Evolutionary conservation across 2,797 vertebrate species (phyloP), one percentile per base, ranked within the genome.

Genomic region (Onychomys torridus): DNA sequence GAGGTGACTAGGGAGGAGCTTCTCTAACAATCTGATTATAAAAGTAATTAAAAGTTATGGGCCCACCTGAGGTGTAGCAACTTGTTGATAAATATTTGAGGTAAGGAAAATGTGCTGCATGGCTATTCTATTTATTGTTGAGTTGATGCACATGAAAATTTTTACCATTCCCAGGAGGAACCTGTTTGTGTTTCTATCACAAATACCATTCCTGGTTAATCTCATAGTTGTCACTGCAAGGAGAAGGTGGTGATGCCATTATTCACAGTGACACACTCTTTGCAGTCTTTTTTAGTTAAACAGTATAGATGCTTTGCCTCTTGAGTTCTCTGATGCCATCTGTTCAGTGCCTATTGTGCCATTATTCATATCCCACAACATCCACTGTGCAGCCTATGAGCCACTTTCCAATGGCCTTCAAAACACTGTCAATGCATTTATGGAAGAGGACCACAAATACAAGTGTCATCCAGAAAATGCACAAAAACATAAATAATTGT

Each of bases 41-140:
- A 83, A 95, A 85, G 12, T 89, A 85, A 93, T 92, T 92, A 85
- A 10, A 77, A 81, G 49, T 67, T 73, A 92, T 32, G 13, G 49
- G 7, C 16, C 29, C 55, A 90, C 46, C 8, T 91, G 61, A 91
- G 69, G 6, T 71, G 3, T 29, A 93, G 17, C 40, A 27, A 96
- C 57, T 46, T 67, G n/a, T 1, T 63, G 34, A 57, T 87, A 78
- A 84, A 81, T 32, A 88, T 46, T 57, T 29, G 77, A 16, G 27
- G 71, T 40, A 90, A 69, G 40, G 25, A 83, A 87, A 87, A 83
- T 7, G 7, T 57, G 43, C 12, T 88, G 90, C 4, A n/a, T 43
- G 55, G n/a, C 21, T 83, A 43, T 49, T 81, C 17, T 87, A 43
- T n/a, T 93, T 89, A 89, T 13, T 83, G 13, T 91, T 34, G 13